Evolutionary conservation across 2,113 vertebrate species (phyloP).

Genomic region (Gavialis gangeticus): DNA sequence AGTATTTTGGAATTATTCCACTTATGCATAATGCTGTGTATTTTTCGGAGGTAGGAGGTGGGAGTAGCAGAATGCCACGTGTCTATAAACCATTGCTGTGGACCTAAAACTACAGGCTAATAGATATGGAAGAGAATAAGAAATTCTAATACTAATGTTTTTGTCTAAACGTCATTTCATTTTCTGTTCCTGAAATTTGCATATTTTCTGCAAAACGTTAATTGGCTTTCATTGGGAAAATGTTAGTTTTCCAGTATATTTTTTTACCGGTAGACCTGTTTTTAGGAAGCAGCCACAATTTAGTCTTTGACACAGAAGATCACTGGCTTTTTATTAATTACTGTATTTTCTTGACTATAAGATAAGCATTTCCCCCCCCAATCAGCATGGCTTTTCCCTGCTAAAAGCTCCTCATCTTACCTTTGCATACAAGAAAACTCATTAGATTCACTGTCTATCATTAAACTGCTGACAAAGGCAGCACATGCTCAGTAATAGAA

Average conservation of each 20-base stretch:
- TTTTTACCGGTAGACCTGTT: neutral
- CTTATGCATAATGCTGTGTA: no score
- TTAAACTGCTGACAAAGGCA: no score
- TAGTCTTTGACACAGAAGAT: neutral
- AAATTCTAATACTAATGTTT: neutral
- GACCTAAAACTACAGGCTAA: neutral
- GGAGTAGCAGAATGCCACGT: no score
- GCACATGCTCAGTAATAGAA: no score
- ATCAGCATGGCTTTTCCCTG: no score
- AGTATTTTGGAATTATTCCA: no score
- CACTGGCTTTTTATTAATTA: neutral
- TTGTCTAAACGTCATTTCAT: neutral
- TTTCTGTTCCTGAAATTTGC: neutral
- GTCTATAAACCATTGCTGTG: no score
- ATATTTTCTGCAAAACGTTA: neutral
- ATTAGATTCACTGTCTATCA: no score
- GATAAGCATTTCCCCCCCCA: no score
- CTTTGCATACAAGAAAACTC: no score
- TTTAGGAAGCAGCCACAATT: neutral
- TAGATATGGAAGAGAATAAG: neutral
- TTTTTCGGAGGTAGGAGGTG: no score
- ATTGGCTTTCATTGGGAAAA: constrained; percentile 11
- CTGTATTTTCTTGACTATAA: neutral
- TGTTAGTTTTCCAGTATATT: neutral
- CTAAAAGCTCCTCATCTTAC: no score